These are phyloP conservation scores for Leptestheria dahalacensis DNA, from an alignment of 1,140 invertebrate species.

Conservation along the genomic window DNA sequence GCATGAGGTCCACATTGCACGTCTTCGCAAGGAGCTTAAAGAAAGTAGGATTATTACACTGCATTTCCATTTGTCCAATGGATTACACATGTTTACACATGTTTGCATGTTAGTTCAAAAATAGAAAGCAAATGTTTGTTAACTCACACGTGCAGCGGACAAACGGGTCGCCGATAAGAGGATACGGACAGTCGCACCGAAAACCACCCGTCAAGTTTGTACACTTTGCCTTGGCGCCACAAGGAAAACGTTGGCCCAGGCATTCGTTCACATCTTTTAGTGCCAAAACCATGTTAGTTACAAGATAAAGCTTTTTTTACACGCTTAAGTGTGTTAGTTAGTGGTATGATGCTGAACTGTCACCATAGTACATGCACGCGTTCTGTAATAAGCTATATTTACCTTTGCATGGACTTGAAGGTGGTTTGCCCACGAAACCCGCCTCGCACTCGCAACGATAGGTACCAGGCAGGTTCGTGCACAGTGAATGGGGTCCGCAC, in stretches of 20 bases:
- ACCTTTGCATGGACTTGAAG: conserved; percentile 60
- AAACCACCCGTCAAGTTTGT: conserved; percentile 26
- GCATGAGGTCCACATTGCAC: conserved; percentile 76
- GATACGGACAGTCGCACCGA: conserved; percentile 26
- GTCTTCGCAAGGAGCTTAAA: conserved; percentile 68
- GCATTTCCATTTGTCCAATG: too few species aligned
- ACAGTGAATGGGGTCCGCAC: conserved; percentile 66
- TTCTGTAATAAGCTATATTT: conserved; percentile 15
- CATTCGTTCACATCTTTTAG: conserved; percentile 33
- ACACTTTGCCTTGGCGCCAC: conserved; percentile 29
- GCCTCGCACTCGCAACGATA: conserved; percentile 74
- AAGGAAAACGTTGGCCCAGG: conserved; percentile 25
- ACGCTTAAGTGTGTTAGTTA: too few species aligned
- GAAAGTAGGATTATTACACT: conserved; percentile 2
- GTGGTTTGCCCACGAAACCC: conserved; percentile 69
- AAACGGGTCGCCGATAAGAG: conserved; percentile 25
- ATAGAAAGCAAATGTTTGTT: conserved; percentile 8
- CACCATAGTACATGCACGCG: too few species aligned
- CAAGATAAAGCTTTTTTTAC: too few species aligned
- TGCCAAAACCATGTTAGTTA: conserved; percentile 2
- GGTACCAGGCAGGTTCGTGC: conserved; percentile 65
- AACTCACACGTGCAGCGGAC: conserved; percentile 28
- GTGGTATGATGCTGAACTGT: too few species aligned
- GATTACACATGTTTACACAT: conserved; percentile 5
- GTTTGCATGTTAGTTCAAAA: not conserved